Percentiles rank a stretch among this genome's conserved stretches.
These are phyloP conservation scores for Zoanthus solanderi DNA, from an alignment of 92 coral and sea anemone species.

Conservation along the genomic window DNA sequence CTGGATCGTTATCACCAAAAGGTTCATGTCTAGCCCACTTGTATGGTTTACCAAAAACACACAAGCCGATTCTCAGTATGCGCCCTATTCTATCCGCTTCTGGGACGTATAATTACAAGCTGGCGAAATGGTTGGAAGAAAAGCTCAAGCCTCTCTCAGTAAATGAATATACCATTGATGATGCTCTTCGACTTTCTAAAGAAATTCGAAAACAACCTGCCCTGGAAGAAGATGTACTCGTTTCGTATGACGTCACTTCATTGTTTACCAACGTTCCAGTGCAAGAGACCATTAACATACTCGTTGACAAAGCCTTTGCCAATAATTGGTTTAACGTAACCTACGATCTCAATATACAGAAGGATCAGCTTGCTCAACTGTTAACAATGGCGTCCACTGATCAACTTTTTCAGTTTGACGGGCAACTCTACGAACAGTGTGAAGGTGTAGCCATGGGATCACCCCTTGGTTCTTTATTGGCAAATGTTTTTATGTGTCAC, in stretches of 20 bases:
- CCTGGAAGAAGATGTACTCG: neutral
- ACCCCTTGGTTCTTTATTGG: no score
- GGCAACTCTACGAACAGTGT: no score
- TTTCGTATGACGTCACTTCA: neutral
- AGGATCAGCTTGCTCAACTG: slow-evolving; percentile 11
- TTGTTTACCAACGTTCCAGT: neutral
- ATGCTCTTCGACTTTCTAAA: neutral
- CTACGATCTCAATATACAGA: neutral
- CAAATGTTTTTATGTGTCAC: neutral
- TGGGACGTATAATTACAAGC: no score
- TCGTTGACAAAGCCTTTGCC: neutral
- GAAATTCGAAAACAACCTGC: neutral
- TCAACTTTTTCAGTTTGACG: no score
- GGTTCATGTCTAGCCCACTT: no score
- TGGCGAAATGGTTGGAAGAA: neutral
- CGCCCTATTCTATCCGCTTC: no score
- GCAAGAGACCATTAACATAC: neutral
- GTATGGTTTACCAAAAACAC: no score
- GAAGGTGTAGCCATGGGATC: no score
- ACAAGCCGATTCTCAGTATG: no score
- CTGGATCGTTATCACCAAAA: no score
- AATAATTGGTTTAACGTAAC: neutral
- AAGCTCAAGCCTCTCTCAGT: slow-evolving; percentile 5
- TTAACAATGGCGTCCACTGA: neutral
- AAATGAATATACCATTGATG: slow-evolving; percentile 4